Percentiles rank a stretch among this genome's conserved stretches.
Evolutionary conservation across 1,140 invertebrate genomes (phyloP).

Genomic region (Hyposmocoma kahamanoa): DNA sequence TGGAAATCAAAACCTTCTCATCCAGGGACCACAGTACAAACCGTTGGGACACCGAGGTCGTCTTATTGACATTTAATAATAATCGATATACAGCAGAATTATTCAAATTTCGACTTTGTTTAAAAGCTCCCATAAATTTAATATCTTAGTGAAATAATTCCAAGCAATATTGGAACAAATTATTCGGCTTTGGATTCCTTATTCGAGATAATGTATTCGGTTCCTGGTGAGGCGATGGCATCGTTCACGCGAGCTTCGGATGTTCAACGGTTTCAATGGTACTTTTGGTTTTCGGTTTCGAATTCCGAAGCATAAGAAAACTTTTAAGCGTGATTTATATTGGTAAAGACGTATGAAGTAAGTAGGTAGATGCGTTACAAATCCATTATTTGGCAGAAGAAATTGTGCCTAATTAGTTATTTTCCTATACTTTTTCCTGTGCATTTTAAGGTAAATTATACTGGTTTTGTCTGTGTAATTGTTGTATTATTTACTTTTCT

Average conservation of each 20-base stretch:
- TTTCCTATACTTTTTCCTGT: neutral
- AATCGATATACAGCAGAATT: no score
- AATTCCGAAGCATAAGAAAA: neutral
- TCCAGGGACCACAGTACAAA: no score
- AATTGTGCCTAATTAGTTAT: neutral
- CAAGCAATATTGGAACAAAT: slow-evolving; percentile 35
- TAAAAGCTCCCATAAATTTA: no score
- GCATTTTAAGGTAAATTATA: neutral
- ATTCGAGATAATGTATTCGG: slow-evolving; percentile 56
- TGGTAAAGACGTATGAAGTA: neutral
- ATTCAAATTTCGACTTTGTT: no score
- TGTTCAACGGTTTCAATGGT: slow-evolving; percentile 21
- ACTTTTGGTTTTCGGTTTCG: slow-evolving; percentile 15
- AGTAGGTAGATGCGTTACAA: neutral
- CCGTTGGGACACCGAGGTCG: no score
- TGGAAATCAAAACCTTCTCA: no score
- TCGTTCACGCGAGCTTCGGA: slow-evolving; percentile 59
- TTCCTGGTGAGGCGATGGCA: slow-evolving; percentile 47
- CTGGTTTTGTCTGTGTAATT: neutral
- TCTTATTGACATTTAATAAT: no score
- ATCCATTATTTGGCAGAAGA: neutral
- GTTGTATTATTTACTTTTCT: neutral
- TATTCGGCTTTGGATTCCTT: slow-evolving; percentile 48
- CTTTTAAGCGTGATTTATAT: neutral
- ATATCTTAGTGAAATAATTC: no score